These are phyloP conservation scores for Cariama cristata DNA, from an alignment of 2,113 vertebrate species.

Conservation along the genomic window DNA sequence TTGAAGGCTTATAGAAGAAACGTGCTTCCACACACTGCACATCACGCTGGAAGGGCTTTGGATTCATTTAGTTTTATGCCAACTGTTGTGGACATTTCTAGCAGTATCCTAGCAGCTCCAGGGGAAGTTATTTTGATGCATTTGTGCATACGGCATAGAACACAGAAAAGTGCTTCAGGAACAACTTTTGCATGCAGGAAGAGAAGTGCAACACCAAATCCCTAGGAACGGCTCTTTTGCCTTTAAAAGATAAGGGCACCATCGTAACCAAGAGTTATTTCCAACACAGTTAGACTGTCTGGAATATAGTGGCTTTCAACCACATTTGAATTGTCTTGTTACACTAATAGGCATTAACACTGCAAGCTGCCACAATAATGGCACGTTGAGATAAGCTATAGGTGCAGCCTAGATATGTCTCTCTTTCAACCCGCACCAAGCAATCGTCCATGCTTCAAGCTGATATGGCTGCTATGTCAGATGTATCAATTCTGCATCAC, in stretches of 20 bases:
- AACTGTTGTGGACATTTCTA: background rate
- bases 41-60: background rate
- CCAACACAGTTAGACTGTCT: background rate
- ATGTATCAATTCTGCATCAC: rapidly evolving
- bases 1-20: background rate
- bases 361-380: background rate
- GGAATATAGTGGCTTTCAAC: background rate
- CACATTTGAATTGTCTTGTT: background rate
- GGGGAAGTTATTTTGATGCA: background rate
- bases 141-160: background rate
- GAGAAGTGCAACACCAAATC: background rate
- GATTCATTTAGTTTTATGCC: background rate
- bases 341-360: background rate
- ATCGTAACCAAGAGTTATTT: background rate
- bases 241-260: background rate
- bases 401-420: background rate
- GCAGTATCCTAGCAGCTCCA: background rate
- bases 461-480: background rate
- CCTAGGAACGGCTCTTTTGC: background rate
- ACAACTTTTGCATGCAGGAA: background rate
- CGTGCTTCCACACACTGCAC: background rate
- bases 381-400: background rate
- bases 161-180: background rate
- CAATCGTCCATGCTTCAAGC: background rate
- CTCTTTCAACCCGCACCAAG: background rate